These are phyloP conservation scores for Nephrotoma appendiculata DNA, from an alignment of 2,888 invertebrate genomes.

Conservation along the genomic window DNA sequence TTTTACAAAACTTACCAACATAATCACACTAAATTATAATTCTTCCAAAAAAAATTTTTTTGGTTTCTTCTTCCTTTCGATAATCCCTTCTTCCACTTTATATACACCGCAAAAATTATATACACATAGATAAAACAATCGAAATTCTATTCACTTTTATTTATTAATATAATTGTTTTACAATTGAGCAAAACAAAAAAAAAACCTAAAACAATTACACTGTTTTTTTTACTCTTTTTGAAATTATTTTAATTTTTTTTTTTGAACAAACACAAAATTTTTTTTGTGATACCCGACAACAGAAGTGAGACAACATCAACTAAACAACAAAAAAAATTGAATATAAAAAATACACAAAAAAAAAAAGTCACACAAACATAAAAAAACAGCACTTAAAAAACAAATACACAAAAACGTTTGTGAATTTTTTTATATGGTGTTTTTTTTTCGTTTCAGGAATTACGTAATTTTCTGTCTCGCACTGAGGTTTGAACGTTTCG, in stretches of 20 bases:
- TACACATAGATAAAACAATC: neutral
- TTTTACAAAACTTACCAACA: neutral
- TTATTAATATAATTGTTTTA: neutral
- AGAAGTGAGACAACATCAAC: conserved; percentile 3
- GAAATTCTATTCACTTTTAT: neutral
- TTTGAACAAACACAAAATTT: neutral
- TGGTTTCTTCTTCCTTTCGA: neutral
- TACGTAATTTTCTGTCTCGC: neutral
- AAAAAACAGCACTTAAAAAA: conserved; percentile 1
- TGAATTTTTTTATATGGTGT: neutral
- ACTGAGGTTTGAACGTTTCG: neutral
- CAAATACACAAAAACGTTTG: neutral
- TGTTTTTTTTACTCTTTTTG: neutral
- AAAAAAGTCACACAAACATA: neutral
- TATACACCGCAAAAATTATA: neutral
- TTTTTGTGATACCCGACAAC: conserved; percentile 2
- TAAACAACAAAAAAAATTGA: conserved; percentile 1
- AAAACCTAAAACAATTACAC: neutral
- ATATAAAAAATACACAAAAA: conserved; percentile 1
- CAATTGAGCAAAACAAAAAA: neutral
- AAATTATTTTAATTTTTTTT: conserved; percentile 1
- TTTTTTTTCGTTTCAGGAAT: neutral
- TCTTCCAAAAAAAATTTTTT: neutral
- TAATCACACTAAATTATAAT: neutral
- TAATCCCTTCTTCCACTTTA: neutral